Percentiles rank a stretch among this genome's conserved stretches.
Conservation (phyloP, 2,888 invertebrate species). For the Ennomos erosarius region DNA sequence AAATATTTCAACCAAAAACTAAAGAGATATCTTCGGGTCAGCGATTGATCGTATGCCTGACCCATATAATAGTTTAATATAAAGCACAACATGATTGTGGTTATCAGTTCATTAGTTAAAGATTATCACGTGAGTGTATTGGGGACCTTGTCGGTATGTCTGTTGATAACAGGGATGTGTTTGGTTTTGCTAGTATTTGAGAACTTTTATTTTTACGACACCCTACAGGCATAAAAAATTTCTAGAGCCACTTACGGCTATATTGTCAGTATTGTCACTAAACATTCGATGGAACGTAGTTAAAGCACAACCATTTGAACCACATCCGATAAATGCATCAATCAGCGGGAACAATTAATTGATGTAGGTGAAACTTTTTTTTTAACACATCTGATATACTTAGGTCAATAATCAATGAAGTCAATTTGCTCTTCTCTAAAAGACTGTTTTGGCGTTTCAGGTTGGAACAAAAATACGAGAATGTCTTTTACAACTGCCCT, state of each 20-base stretch:
- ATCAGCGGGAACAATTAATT: too few relatives aligned
- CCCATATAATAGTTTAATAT: constrained; percentile 57
- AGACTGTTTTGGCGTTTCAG: not conserved
- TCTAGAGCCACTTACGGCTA: too few relatives aligned
- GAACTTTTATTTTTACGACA: too few relatives aligned
- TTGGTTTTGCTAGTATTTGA: not conserved
- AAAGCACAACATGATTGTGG: constrained; percentile 32
- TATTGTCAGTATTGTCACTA: too few relatives aligned
- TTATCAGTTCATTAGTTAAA: constrained; percentile 31
- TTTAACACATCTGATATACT: too few relatives aligned
- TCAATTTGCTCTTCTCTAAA: too few relatives aligned
- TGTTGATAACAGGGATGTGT: not conserved
- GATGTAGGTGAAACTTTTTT: too few relatives aligned
- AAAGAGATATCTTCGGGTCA: constrained; percentile 69
- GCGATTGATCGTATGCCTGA: constrained; percentile 53
- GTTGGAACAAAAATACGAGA: not conserved
- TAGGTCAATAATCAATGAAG: too few relatives aligned
- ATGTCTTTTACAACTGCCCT: constrained; percentile 10
- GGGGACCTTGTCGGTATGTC: constrained; percentile 15
- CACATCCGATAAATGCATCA: too few relatives aligned
- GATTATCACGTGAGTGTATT: constrained; percentile 31
- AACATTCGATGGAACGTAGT: too few relatives aligned
- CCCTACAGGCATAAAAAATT: too few relatives aligned
- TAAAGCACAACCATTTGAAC: too few relatives aligned
- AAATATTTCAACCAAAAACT: constrained; percentile 61